Conservation (phyloP, 2,888 invertebrate species). For the Phengaris alcon region DNA sequence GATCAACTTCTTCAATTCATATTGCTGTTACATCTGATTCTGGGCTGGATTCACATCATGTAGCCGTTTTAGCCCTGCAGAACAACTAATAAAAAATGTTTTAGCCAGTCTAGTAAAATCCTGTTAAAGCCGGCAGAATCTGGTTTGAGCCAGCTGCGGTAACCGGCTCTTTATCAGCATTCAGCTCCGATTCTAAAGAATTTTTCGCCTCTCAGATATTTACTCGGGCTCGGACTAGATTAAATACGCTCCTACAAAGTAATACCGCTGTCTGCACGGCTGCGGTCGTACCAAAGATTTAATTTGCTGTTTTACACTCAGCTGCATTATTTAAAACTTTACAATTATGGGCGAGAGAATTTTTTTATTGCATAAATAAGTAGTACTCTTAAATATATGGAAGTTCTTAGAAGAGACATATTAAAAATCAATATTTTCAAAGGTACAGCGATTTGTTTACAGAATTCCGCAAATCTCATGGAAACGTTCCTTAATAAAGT, state of each 20-base stretch:
- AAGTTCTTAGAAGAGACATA: too few relatives aligned
- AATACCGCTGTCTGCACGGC: not conserved
- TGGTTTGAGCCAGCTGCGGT: constrained; percentile 18
- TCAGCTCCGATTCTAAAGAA: not conserved
- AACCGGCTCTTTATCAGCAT: constrained; percentile 10
- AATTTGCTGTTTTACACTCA: not conserved
- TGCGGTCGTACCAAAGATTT: not conserved
- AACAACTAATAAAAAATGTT: not conserved
- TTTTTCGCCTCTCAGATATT: constrained; percentile 19
- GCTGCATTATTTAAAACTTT: constrained; percentile 4
- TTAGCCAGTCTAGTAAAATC: not conserved
- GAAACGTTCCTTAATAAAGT: too few relatives aligned
- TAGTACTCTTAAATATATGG: too few relatives aligned
- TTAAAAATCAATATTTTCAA: too few relatives aligned
- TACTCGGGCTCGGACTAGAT: constrained; percentile 5
- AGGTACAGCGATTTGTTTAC: too few relatives aligned
- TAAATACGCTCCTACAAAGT: constrained; percentile 8
- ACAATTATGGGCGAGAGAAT: not conserved
- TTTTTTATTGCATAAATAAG: too few relatives aligned
- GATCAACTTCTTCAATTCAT: too few relatives aligned
- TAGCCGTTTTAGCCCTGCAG: too few relatives aligned
- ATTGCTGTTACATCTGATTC: too few relatives aligned
- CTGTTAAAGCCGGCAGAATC: not conserved
- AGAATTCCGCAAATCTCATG: too few relatives aligned
- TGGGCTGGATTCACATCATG: too few relatives aligned